These are phyloP conservation scores for Ibidorhyncha struthersii DNA, from an alignment of 2,113 vertebrate species.

Conservation along the genomic window DNA sequence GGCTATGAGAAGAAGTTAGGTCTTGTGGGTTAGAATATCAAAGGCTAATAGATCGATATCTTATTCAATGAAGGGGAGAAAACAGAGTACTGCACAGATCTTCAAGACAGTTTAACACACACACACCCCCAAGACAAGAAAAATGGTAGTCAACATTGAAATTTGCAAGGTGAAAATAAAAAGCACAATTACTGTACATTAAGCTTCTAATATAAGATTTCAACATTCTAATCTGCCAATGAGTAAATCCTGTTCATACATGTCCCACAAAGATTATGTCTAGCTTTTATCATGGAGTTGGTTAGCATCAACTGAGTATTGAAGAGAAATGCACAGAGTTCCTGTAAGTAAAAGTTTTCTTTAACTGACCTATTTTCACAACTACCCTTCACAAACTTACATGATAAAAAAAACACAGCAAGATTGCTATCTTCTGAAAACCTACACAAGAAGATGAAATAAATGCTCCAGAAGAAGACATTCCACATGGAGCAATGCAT, in stretches of 20 bases:
- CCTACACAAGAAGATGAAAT: neutral
- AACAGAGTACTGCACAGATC: neutral
- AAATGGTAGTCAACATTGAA: rapidly evolving
- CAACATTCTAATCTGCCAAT: neutral
- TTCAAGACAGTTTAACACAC: neutral
- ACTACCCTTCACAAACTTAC: neutral
- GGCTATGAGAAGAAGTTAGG: neutral
- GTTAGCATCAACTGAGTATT: neutral
- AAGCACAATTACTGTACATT: neutral
- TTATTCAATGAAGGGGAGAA: neutral
- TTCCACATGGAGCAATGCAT: neutral
- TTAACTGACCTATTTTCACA: neutral
- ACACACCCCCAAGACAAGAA: neutral
- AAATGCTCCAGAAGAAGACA: neutral
- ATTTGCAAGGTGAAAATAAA: neutral
- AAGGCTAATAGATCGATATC: neutral
- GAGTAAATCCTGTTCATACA: neutral
- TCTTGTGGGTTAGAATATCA: neutral
- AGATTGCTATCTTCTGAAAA: neutral
- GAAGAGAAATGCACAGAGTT: neutral
- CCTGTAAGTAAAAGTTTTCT: neutral
- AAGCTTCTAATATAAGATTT: neutral
- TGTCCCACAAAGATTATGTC: neutral
- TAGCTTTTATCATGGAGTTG: neutral
- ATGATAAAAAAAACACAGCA: neutral